Base-by-base conservation (phyloP, 2,113 vertebrate species). In the Cyphomyrus discorhynchus region DNA sequence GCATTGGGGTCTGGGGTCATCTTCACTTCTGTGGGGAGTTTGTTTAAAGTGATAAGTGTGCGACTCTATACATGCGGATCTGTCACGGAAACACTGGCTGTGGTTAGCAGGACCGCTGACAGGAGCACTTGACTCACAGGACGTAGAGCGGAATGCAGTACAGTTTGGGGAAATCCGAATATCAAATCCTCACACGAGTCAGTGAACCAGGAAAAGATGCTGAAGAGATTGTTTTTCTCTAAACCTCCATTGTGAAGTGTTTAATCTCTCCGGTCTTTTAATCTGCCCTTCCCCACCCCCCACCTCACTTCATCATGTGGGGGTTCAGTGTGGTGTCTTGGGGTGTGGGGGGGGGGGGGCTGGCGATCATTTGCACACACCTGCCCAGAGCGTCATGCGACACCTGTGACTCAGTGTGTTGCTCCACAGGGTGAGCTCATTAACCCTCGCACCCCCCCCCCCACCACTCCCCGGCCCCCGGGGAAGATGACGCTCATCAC, bases 391-490 rank as follows among this genome's bases (percentile, higher is more conserved):
- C 94, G 95, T 95, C 94, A 93, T 95, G 94, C 94, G 94, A 95
- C 95, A 96, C 95, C 95, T 96, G 95, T 94, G 95, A 96, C 93
- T 35, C 92, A 94, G 50, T 94, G 95, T 94, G 95, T 94, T 93
- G 92, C 91, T 86, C 92, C 84, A 95, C 94, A 94, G 95, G 94
- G 94, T 94, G 94, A 24, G 94, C 95, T 96, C 95, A 96, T 96
- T 97, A 96, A 95, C 94, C 96, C 74, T 95, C 89, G 93, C 93
- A 0, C 35, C 90, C 7, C 94, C 95, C 96, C 95, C 93, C 93
- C 91, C 91, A 10, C 94, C 95, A 96, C 95, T 94, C 93, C 91
- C 94, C 95, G 95, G 95, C 95, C 95, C 96, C 95, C 95, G 94
- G 95, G 95, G 94, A 93, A 93, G 89, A 93, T 92, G 89, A 53